A percentile compares a stretch with the other conserved stretches of the same genome.
Conservation (phyloP, 1,140 invertebrate species). For the Procambarus virginalis region DNA sequence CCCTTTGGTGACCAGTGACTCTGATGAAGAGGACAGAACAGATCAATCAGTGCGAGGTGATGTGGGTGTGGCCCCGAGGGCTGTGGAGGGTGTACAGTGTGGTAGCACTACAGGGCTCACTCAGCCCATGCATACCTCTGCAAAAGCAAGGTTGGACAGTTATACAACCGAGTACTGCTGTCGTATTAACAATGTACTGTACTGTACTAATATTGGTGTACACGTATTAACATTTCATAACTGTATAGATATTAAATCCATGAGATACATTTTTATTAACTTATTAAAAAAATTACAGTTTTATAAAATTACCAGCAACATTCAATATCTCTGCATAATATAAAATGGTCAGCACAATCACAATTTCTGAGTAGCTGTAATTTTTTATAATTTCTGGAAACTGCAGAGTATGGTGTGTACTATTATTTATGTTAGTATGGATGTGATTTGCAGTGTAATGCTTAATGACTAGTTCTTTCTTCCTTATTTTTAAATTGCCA, state of each 20-base stretch:
- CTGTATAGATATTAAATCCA: not conserved
- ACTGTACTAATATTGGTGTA: not conserved
- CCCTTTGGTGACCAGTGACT: conserved; percentile 26
- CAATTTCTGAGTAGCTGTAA: no score
- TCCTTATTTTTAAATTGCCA: no score
- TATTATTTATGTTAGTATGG: no score
- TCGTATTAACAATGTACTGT: not conserved
- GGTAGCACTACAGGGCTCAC: not conserved
- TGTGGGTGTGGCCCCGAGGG: not conserved
- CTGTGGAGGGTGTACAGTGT: not conserved
- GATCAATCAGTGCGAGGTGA: not conserved
- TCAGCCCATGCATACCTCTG: not conserved
- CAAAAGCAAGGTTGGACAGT: conserved; percentile 11
- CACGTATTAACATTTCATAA: not conserved
- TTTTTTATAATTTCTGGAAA: no score
- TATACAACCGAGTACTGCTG: not conserved
- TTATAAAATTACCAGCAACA: no score
- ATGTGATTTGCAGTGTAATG: no score
- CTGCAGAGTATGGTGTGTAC: no score
- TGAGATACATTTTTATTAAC: not conserved
- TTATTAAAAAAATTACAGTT: no score
- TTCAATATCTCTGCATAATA: no score
- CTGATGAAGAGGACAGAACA: conserved; percentile 15
- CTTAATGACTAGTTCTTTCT: no score
- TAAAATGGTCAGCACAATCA: no score